Base-by-base conservation (phyloP, 64 coral and sea anemone genomes). In the Montipora sp. region DNA sequence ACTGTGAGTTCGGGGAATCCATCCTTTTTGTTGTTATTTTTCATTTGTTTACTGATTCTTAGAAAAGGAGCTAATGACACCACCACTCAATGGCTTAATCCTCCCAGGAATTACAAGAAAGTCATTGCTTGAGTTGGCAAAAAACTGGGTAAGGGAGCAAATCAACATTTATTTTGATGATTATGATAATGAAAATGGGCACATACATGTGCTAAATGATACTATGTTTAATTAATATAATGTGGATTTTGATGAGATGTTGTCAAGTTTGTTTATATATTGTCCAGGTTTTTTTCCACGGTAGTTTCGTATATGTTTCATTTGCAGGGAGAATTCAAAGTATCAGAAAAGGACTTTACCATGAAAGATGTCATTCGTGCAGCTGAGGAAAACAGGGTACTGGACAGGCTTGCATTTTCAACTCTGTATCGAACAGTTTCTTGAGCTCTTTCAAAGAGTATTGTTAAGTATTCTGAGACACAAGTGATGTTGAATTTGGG, bases 11-110 rank as follows among this genome's bases (percentile, higher is more conserved):
- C 36, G 36, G 2, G 36, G 36, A 36, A 36, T 36, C 36, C 36
- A 57, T 57, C 5, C 20, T 77, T 77, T 49, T 48, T 16, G 16
- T 63, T 63, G 60, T 63, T 63, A 16, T 63, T 63, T 63, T 63
- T 68, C 0, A 68, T 68, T 68, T 16, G 1, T 75, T 75, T 75
- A 20, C 51, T 27, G 1, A 44, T 65, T 91, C 73, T 27, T 23
- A 98, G 96, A 98, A 21, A 87, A 93, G 81, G 96, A 98, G 53
- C 59, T 98, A 11, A 69, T 98, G 12, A 98, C 96, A 4, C 96
- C 96, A 18, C 96, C 96, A 0, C 73, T 98, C n/a, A 95, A 95
- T 91, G 96, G 96, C 6, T 84, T 98, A 23, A 98, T 98, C 87
- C 74, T 98, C 12, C 96, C 96, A 7, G 96, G 96, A 79, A 80